Percentiles rank a stretch among this genome's conserved stretches.
Conservation (phyloP, 2,797 vertebrate genomes). For the Acomys russatus region DNA sequence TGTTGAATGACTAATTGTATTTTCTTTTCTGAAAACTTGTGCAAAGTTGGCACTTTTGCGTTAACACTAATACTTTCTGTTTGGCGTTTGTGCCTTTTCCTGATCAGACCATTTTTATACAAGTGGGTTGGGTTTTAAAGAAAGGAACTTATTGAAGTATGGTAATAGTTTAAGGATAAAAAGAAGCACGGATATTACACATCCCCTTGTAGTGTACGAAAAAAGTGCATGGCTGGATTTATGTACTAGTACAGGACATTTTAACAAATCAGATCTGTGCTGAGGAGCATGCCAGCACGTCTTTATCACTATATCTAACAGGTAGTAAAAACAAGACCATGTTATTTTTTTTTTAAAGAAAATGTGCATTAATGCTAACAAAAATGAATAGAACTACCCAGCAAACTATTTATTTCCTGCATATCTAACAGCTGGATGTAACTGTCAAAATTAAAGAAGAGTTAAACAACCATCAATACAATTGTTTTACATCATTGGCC, state of each 20-base stretch:
- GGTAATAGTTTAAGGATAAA: slow-evolving; percentile 89
- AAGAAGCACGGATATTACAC: slow-evolving; percentile 95
- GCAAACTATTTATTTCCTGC: slow-evolving; percentile 96
- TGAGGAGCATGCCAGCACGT: slow-evolving; percentile 98
- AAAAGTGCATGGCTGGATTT: slow-evolving; percentile 98
- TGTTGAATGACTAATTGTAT: slow-evolving; percentile 88
- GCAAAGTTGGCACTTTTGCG: slow-evolving; percentile 92
- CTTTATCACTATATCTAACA: slow-evolving; percentile 94
- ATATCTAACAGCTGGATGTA: slow-evolving; percentile 95
- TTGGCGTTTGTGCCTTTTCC: slow-evolving; percentile 90
- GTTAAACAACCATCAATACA: slow-evolving; percentile 98
- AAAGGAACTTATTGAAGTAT: slow-evolving; percentile 91
- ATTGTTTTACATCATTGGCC: slow-evolving; percentile 98
- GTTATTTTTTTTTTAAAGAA: slow-evolving; percentile 87
- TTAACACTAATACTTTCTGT: slow-evolving; percentile 91
- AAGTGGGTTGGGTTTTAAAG: slow-evolving; percentile 85
- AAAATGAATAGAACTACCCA: slow-evolving; percentile 96
- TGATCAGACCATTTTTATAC: slow-evolving; percentile 90
- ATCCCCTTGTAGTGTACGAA: slow-evolving; percentile 96
- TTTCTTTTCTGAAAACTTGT: slow-evolving; percentile 91
- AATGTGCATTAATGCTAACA: slow-evolving; percentile 96
- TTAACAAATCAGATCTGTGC: slow-evolving; percentile 94
- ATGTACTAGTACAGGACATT: slow-evolving; percentile 95
- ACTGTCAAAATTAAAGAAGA: slow-evolving; percentile 93
- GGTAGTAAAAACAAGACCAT: slow-evolving; percentile 97